phyloP scores from a whole-genome alignment of 2,888 invertebrate species.

The Thera britannica region DNA sequence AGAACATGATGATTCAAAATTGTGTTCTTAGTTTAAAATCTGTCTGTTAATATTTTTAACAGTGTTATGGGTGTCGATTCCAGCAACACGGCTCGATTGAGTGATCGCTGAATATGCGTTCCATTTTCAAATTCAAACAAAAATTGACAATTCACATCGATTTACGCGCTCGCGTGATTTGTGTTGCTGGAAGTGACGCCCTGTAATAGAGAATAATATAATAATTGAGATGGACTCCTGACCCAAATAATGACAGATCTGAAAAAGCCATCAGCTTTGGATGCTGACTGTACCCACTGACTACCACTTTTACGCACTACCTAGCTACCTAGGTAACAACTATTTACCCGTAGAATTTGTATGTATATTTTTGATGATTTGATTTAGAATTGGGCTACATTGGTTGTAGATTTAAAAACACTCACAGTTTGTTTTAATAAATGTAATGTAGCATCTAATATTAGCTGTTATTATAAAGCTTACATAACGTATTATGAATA shows the following conservation, averaged over 20 bases:
- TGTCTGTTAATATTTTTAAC: too few relatives aligned
- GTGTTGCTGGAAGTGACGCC: too few relatives aligned
- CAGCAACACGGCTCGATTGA: too few relatives aligned
- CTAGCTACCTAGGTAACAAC: slow-evolving; percentile 1
- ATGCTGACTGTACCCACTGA: neutral
- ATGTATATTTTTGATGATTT: neutral
- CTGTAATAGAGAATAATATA: too few relatives aligned
- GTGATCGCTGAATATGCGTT: too few relatives aligned
- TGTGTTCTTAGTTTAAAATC: too few relatives aligned
- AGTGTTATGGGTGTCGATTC: too few relatives aligned
- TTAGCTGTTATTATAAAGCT: slow-evolving; percentile 67
- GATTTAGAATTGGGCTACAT: neutral
- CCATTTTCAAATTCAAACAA: too few relatives aligned
- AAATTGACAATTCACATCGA: too few relatives aligned
- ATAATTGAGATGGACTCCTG: too few relatives aligned
- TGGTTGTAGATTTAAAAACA: slow-evolving; percentile 3
- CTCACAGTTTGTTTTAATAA: slow-evolving; percentile 36
- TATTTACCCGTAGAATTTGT: neutral
- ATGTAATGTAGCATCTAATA: slow-evolving; percentile 46
- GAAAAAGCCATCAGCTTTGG: neutral
- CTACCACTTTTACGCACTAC: neutral
- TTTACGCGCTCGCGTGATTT: too few relatives aligned
- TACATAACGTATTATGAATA: slow-evolving; percentile 56
- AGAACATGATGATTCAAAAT: too few relatives aligned
- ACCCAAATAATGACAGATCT: neutral